A percentile compares a stretch with the other conserved stretches of the same genome.
phyloP scores from a whole-genome alignment of 2,797 vertebrate species.

The Selene dorsalis region DNA sequence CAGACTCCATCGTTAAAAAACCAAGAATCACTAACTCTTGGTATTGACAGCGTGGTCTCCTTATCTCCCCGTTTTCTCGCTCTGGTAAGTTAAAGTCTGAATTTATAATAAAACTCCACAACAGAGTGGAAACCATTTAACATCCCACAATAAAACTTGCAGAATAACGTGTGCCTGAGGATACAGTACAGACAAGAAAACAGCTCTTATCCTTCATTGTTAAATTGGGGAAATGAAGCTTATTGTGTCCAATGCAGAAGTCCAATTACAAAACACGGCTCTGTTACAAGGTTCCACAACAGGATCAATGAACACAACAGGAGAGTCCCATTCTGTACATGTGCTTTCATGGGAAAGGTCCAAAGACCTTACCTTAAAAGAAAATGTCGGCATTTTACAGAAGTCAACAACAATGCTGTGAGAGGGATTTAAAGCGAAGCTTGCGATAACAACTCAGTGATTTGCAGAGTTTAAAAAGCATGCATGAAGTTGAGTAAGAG shows the following conservation, averaged over 20 bases:
- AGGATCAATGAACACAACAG: conserved; percentile 85
- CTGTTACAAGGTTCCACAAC: conserved; percentile 78
- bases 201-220: conserved; percentile 43
- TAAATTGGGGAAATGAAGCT: conserved; percentile 50
- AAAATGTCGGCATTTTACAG: conserved; percentile 65
- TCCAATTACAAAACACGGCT: conserved; percentile 80
- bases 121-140: conserved; percentile 22
- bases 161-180: conserved; percentile 40
- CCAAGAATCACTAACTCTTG: conserved; percentile 18
- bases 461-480: conserved; percentile 18
- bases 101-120: conserved; percentile 28
- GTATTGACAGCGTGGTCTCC: conserved; percentile 9
- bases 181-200: conserved; percentile 37
- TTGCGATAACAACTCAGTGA: conserved; percentile 35
- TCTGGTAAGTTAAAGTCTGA: neutral
- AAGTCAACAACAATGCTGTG: conserved; percentile 19
- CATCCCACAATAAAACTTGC: conserved; percentile 27
- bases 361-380: conserved; percentile 48
- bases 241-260: conserved; percentile 66
- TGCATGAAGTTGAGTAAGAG: conserved; percentile 4
- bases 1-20: conserved; percentile 35
- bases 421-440: conserved; percentile 27
- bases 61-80: conserved; percentile 18
- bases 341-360: conserved; percentile 54
- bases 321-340: conserved; percentile 69